Evolutionary conservation across 2,113 vertebrate species (phyloP).

Genomic region (Apodemus speciosus): DNA sequence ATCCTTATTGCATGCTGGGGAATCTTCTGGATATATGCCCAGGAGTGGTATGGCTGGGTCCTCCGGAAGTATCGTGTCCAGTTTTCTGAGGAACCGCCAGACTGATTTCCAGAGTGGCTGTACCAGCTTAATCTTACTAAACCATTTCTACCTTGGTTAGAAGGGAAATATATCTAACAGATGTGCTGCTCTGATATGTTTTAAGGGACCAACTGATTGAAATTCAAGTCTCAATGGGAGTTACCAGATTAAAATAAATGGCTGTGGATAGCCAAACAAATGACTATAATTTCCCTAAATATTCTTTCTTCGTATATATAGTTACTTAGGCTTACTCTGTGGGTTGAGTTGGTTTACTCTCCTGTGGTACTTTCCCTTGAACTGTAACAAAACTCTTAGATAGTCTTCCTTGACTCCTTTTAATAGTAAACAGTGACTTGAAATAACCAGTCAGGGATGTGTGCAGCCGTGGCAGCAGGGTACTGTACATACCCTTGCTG

Average conservation of each 20-base stretch:
- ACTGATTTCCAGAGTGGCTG: too few species aligned
- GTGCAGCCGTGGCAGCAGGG: too few species aligned
- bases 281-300: not conserved
- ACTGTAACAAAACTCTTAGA: not conserved
- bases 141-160: not conserved
- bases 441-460: not conserved
- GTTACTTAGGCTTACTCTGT: not conserved
- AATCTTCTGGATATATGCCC: too few species aligned
- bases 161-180: not conserved
- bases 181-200: not conserved
- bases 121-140: too few species aligned
- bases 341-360: not conserved
- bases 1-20: too few species aligned
- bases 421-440: not conserved
- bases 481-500: too few species aligned
- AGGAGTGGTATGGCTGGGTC: too few species aligned
- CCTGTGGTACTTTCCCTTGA: not conserved
- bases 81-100: too few species aligned
- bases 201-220: not conserved
- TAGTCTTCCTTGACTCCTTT: not conserved
- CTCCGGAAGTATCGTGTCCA: too few species aligned
- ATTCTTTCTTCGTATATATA: not conserved
- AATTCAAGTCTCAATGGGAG: not conserved
- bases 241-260: not conserved
- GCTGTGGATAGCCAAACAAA: not conserved